Percentiles rank a stretch among this genome's conserved stretches.
These are phyloP conservation scores for Hydropsyche betteni DNA, from an alignment of 2,888 invertebrate species.

Conservation along the genomic window DNA sequence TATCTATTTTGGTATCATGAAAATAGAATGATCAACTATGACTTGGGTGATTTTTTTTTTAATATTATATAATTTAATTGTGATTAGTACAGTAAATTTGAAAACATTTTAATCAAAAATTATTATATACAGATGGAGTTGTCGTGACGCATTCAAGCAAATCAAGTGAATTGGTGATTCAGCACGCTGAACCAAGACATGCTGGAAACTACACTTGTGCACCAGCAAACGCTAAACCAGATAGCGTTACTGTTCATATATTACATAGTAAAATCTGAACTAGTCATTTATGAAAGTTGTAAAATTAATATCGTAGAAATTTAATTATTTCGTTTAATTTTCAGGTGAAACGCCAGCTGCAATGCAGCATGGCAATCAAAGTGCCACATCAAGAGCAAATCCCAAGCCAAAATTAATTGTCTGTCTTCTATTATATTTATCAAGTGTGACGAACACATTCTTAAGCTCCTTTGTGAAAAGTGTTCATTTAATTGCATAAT, in stretches of 20 bases:
- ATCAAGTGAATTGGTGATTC: conserved; percentile 74
- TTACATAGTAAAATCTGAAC: conserved; percentile 64
- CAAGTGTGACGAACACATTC: conserved; percentile 46
- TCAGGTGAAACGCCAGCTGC: conserved; percentile 78
- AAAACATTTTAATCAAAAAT: too few relatives aligned
- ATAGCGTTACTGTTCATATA: conserved; percentile 79
- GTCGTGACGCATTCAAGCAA: conserved; percentile 68
- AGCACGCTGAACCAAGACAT: conserved; percentile 73
- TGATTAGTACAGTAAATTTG: too few relatives aligned
- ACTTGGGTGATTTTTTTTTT: conserved; percentile 64
- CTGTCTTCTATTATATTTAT: conserved; percentile 46
- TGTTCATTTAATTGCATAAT: conserved; percentile 32
- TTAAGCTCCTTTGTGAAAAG: conserved; percentile 41
- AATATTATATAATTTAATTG: neutral
- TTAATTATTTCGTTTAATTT: conserved; percentile 52
- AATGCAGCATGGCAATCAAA: conserved; percentile 74
- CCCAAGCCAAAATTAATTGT: conserved; percentile 46
- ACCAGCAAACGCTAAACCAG: conserved; percentile 79
- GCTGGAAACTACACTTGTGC: conserved; percentile 86
- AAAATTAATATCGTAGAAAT: neutral
- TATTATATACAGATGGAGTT: conserved; percentile 63
- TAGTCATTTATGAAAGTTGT: neutral
- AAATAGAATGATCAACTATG: conserved; percentile 86
- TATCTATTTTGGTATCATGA: conserved; percentile 87
- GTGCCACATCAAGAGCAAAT: conserved; percentile 50